These are phyloP conservation scores for Jaculus jaculus DNA, from an alignment of 2,113 vertebrate species.

Conservation along the genomic window DNA sequence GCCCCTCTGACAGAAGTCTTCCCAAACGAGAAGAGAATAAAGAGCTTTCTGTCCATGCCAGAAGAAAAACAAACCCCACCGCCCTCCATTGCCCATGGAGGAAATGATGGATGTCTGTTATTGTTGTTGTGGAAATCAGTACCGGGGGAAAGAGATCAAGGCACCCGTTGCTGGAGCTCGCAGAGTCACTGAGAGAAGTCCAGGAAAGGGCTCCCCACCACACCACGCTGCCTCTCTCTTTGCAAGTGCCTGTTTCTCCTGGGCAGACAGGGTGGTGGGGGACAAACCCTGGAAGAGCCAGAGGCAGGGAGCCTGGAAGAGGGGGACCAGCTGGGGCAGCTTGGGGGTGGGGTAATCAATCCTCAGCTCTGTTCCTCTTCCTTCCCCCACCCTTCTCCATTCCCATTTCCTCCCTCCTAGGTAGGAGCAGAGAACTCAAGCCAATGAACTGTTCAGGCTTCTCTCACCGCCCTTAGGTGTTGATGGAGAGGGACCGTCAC, in stretches of 20 bases:
- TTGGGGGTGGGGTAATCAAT: accelerated
- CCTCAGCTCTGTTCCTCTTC: not conserved
- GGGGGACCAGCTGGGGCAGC: accelerated
- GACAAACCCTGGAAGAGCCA: not conserved
- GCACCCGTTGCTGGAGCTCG: conserved; percentile 40
- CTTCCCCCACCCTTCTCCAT: not conserved
- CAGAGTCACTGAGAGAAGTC: conserved; percentile 30
- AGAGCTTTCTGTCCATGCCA: conserved; percentile 68
- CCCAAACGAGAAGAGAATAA: conserved; percentile 65
- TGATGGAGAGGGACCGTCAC: not conserved
- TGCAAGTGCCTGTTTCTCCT: accelerated
- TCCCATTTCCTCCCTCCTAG: not conserved
- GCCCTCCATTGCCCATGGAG: conserved; percentile 54
- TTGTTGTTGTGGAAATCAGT: conserved; percentile 77
- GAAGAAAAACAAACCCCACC: conserved; percentile 74
- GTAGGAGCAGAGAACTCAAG: accelerated
- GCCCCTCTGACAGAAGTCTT: not conserved
- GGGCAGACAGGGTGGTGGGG: not conserved
- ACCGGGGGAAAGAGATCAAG: conserved; percentile 76
- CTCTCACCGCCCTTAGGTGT: not conserved
- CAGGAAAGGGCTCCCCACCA: not conserved
- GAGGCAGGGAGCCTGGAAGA: accelerated
- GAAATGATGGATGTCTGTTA: conserved; percentile 81
- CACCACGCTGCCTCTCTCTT: not conserved
- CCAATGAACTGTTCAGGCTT: not conserved